Percentiles rank a stretch among this genome's conserved stretches.
These are phyloP conservation scores for Catonia carolina DNA, from an alignment of 2,888 invertebrate species.

Conservation along the genomic window DNA sequence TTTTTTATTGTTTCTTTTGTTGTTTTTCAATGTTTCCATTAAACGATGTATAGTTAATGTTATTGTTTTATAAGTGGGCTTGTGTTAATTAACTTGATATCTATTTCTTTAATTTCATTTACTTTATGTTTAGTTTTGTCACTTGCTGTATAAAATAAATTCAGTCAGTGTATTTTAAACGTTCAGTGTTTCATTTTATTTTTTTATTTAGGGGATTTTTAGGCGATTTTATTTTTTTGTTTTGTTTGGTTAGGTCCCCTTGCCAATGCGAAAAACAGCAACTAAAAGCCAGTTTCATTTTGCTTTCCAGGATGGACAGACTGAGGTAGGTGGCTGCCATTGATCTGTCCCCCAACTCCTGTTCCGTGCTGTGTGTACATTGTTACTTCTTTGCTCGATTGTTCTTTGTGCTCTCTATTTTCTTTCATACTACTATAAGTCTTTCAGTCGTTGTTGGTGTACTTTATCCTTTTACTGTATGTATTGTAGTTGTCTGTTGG, in stretches of 20 bases:
- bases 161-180: no score
- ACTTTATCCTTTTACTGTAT: not conserved
- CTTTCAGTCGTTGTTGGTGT: not conserved
- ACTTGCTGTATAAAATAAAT: conserved; percentile 17
- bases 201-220: conserved; percentile 24
- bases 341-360: not conserved
- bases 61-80: not conserved
- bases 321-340: conserved; percentile 48
- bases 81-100: not conserved
- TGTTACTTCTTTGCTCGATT: conserved; percentile 1
- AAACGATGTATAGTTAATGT: not conserved
- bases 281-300: conserved; percentile 55
- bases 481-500: not conserved
- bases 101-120: not conserved
- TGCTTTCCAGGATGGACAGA: conserved; percentile 58
- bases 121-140: not conserved
- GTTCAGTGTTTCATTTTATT: conserved; percentile 19
- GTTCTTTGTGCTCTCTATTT: conserved; percentile 11
- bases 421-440: not conserved
- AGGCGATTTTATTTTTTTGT: conserved; percentile 31
- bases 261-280: conserved; percentile 26
- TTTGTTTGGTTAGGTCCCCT: conserved; percentile 31
- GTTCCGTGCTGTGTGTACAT: not conserved
- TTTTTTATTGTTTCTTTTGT: no score
- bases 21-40: not conserved